Evolutionary conservation across 2,888 invertebrate species (phyloP).

Genomic region (Tenthredo livida): DNA sequence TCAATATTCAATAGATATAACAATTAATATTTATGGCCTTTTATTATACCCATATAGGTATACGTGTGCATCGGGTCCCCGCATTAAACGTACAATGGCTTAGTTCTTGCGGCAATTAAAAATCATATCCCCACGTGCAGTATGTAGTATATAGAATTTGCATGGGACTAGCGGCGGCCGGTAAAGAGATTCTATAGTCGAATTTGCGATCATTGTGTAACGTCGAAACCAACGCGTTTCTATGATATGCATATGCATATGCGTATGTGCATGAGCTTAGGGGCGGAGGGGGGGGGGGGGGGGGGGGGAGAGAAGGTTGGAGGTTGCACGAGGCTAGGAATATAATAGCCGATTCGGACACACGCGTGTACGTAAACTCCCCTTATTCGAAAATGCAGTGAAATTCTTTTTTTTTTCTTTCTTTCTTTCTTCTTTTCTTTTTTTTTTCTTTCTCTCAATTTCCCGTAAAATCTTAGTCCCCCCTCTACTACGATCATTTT

Average conservation of each 20-base stretch:
- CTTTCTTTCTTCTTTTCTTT: conserved; percentile 60
- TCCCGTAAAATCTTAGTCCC: conserved; percentile 67
- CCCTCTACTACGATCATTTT: conserved; percentile 47
- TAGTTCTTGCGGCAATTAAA: conserved; percentile 70
- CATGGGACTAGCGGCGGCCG: conserved; percentile 63
- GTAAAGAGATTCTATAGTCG: not conserved
- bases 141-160: conserved; percentile 70
- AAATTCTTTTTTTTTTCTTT: conserved; percentile 56
- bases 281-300: not conserved
- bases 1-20: conserved; percentile 60
- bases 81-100: conserved; percentile 71
- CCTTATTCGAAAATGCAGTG: not conserved
- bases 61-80: conserved; percentile 64
- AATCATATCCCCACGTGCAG: conserved; percentile 68
- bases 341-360: conserved; percentile 41
- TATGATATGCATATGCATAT: conserved; percentile 2
- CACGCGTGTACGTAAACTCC: not conserved
- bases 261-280: not conserved
- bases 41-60: no score
- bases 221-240: not conserved
- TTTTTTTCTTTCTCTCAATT: conserved; percentile 57
- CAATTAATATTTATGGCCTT: conserved; percentile 68
- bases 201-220: conserved; percentile 6
- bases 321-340: not conserved
- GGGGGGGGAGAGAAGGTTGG: not conserved